Evolutionary conservation across 2,113 vertebrate genomes (phyloP).

Genomic region (Bufo bufo): DNA sequence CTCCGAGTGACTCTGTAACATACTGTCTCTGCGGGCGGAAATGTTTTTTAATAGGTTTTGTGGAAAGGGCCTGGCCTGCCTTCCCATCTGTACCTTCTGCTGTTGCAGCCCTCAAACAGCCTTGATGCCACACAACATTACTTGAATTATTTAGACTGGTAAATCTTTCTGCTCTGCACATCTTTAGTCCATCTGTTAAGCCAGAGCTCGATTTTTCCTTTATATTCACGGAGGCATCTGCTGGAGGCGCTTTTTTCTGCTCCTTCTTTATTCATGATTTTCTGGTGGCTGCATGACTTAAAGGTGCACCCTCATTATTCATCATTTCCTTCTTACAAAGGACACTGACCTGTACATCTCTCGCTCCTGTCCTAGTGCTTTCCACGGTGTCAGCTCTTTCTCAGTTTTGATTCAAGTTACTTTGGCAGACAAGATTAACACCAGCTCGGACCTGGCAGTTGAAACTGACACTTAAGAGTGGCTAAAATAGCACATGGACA

Average conservation of each 20-base stretch:
- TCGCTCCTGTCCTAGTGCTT: slow-evolving; percentile 31
- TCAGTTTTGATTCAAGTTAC: slow-evolving; percentile 51
- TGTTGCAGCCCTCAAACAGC: slow-evolving; percentile 69
- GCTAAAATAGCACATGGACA: slow-evolving; percentile 46
- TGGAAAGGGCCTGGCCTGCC: slow-evolving; percentile 78
- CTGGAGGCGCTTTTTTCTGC: slow-evolving; percentile 73
- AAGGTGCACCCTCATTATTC: slow-evolving; percentile 45
- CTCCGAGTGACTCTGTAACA: slow-evolving; percentile 68
- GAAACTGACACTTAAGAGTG: slow-evolving; percentile 51
- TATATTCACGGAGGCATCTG: slow-evolving; percentile 78
- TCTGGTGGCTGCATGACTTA: slow-evolving; percentile 66
- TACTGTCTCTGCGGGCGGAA: slow-evolving; percentile 74
- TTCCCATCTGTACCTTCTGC: slow-evolving; percentile 83
- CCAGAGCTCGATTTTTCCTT: slow-evolving; percentile 76
- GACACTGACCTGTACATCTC: slow-evolving; percentile 33
- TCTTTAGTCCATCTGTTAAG: slow-evolving; percentile 84
- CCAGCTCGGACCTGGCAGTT: slow-evolving; percentile 47
- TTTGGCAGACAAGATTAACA: slow-evolving; percentile 52
- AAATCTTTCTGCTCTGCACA: slow-evolving; percentile 81
- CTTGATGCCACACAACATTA: slow-evolving; percentile 76
- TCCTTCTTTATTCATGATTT: slow-evolving; percentile 75
- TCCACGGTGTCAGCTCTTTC: slow-evolving; percentile 48
- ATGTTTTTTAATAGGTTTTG: slow-evolving; percentile 76
- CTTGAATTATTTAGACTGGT: slow-evolving; percentile 81
- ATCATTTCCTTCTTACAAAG: neutral